Percentiles rank a stretch among this genome's conserved stretches.
Evolutionary conservation across 2,888 invertebrate species (phyloP).

Genomic region (Dicyrtoma fusca): DNA sequence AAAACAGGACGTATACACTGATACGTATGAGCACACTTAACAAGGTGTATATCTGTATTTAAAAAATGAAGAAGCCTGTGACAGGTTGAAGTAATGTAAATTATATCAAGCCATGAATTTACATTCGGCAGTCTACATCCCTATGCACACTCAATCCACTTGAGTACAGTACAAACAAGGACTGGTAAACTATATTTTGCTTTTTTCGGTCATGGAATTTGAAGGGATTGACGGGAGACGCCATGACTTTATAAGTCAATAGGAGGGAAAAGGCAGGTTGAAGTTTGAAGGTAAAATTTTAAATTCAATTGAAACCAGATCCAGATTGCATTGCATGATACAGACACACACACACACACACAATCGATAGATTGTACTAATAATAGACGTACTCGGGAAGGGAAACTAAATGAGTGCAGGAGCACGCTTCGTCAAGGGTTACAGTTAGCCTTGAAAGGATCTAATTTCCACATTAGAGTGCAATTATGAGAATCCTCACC

Average conservation of each 20-base stretch:
- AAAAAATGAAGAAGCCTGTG: constrained; percentile 15
- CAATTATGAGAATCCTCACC: constrained; percentile 28
- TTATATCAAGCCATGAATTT: constrained; percentile 8
- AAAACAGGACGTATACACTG: no score
- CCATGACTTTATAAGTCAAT: not conserved
- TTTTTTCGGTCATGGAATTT: constrained; percentile 7
- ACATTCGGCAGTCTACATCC: no score
- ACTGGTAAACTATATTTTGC: constrained; percentile 15
- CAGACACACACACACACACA: not conserved
- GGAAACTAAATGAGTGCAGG: constrained; percentile 5
- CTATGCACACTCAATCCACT: no score
- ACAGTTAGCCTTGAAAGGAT: constrained; percentile 21
- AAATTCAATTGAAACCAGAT: constrained; percentile 20
- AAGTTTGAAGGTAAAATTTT: constrained; percentile 14
- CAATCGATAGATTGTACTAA: not conserved
- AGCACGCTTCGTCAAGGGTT: constrained; percentile 27
- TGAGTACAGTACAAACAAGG: constrained; percentile 17
- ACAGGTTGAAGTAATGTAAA: constrained; percentile 23
- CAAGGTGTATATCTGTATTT: no score
- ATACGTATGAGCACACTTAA: no score
- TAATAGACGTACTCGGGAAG: not conserved
- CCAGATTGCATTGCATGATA: constrained; percentile 11
- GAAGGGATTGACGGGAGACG: not conserved
- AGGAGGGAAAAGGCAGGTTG: not conserved
- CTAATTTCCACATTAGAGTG: constrained; percentile 20